These are phyloP conservation scores for Plutella xylostella DNA, from an alignment of 2,888 invertebrate species.

Conservation along the genomic window DNA sequence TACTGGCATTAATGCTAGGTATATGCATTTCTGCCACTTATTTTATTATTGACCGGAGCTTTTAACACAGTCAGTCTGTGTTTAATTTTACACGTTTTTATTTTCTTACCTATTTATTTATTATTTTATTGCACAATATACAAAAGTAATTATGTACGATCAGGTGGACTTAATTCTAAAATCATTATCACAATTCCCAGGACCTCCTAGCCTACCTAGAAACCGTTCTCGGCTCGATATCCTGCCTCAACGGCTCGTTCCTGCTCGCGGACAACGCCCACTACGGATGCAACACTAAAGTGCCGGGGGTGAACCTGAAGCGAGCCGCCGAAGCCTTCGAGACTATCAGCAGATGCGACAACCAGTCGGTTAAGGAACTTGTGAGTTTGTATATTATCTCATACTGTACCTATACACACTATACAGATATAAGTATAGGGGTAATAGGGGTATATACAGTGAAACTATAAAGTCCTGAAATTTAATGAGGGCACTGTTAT, in stretches of 20 bases:
- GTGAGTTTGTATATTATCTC: conserved; percentile 29
- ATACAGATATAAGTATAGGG: background rate
- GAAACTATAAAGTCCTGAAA: too few species aligned
- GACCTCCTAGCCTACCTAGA: conserved; percentile 78
- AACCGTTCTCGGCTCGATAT: conserved; percentile 85
- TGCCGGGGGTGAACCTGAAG: conserved; percentile 83
- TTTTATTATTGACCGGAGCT: background rate
- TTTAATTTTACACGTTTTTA: too few species aligned
- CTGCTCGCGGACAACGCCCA: conserved; percentile 75
- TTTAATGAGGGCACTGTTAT: too few species aligned
- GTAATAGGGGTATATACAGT: too few species aligned
- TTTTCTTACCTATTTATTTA: too few species aligned
- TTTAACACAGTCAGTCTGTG: background rate
- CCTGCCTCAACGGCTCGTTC: conserved; percentile 93
- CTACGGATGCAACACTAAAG: conserved; percentile 82
- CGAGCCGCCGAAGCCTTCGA: conserved; percentile 76
- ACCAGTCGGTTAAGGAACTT: conserved; percentile 76
- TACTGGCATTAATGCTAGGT: too few species aligned
- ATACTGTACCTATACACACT: background rate
- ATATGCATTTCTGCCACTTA: too few species aligned
- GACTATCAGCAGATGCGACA: conserved; percentile 76
- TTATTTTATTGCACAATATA: too few species aligned
- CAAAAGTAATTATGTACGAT: too few species aligned
- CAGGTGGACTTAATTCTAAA: background rate
- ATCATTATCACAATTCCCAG: conserved; percentile 35